Base-by-base conservation (phyloP, 2,888 invertebrate species). In the Chironomus riparius region DNA sequence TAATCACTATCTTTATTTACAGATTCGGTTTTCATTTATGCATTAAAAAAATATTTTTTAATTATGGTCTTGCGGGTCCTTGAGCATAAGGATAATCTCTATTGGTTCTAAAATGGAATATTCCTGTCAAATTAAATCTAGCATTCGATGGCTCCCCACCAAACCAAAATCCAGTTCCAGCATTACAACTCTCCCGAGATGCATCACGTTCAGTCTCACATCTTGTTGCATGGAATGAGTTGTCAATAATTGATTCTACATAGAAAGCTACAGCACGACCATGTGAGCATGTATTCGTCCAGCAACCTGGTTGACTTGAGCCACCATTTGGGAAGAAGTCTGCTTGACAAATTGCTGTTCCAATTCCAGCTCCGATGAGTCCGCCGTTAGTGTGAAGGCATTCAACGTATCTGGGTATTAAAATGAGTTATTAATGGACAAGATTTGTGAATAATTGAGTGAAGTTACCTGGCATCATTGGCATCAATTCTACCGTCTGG, bases 141-240 rank as follows among this genome's bases (percentile, higher is more conserved):
- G 21, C 13, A 22, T 65, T 65, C 3, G 65, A 65, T 10, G 65
- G 65, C 12, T 65, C 65, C 1, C 65, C 65, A 24, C 22, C 21
- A 13, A 24, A 24, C 65, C 65, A 65, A 13, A 65, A 65, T 6
- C 65, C 65, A 13, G 24, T 24, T 2, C 65, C 65, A 24, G 22
- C 13, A 65, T 65, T 65, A 13, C 65, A 65, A 65, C 21, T 65
- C 10, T 24, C 65, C 2, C 65, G 65, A 65, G 13, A 21, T 3
- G 65, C 65, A 22, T 65, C 85, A 78, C 84, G 82, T 83, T 87
- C 87, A 81, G 85, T 82, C 82, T 86, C 86, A 80, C 85, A 83
- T 78, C 83, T 83, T 83, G 85, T 86, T 81, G 85, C 86, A 84
- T 86, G 86, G 82, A 87, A 85, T 80, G 84, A 83, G 80, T 84